Conservation (phyloP, 37 sponge, comb jelly and placozoan species). For the Bolinopsis microptera region DNA sequence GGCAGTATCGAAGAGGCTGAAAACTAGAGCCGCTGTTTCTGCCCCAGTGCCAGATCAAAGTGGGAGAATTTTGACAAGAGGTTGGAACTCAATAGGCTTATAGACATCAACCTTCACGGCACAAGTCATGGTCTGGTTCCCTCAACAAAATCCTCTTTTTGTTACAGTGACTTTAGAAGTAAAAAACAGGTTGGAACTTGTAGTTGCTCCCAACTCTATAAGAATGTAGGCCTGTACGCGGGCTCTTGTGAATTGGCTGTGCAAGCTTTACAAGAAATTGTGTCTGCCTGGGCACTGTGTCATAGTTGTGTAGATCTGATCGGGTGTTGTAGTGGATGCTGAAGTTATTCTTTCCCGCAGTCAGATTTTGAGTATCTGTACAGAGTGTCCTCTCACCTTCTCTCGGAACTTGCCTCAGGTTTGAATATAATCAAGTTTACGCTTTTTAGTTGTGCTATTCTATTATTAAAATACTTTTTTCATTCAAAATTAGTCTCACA, state of each 20-base stretch:
- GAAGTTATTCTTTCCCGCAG: constrained; percentile 17
- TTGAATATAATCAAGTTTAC: too few relatives aligned
- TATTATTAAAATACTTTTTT: too few relatives aligned
- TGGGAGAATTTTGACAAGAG: neutral
- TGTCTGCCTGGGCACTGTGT: neutral
- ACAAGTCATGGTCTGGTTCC: constrained; percentile 40
- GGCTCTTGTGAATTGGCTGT: neutral
- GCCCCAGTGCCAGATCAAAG: neutral
- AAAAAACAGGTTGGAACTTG: neutral
- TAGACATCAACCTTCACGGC: constrained; percentile 36
- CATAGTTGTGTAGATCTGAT: constrained; percentile 54
- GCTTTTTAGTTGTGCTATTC: too few relatives aligned
- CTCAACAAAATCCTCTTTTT: constrained; percentile 14
- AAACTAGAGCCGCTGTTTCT: neutral
- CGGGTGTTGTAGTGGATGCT: constrained; percentile 5
- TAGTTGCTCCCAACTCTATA: neutral
- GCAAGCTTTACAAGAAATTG: constrained; percentile 59
- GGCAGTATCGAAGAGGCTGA: neutral
- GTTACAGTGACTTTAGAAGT: constrained; percentile 15
- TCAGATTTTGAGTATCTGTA: constrained; percentile 32
- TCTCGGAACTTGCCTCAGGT: constrained; percentile 7
- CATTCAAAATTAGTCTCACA: too few relatives aligned
- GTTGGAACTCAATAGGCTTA: constrained; percentile 47
- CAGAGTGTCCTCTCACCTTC: constrained; percentile 12
- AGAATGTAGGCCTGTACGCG: neutral